Evolutionary conservation across 1,140 invertebrate genomes (phyloP).

Genomic region (Tetragnatha versicolor): DNA sequence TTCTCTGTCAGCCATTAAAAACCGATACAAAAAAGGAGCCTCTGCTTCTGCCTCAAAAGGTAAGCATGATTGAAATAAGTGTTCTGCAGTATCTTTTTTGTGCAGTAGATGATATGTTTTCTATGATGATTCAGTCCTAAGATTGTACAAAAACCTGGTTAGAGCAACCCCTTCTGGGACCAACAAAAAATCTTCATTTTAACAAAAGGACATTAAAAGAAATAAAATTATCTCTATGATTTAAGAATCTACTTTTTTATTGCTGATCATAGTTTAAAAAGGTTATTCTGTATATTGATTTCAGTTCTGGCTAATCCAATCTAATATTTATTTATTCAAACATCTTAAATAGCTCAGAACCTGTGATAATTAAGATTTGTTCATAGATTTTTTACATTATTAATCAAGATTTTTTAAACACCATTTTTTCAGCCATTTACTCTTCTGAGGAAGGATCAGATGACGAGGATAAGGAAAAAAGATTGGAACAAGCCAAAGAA

Average conservation of each 20-base stretch:
- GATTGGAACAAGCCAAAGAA: constrained; percentile 77
- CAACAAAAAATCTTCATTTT: too few species aligned
- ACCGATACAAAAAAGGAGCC: constrained; percentile 81
- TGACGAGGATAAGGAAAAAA: constrained; percentile 77
- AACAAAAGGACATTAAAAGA: too few species aligned
- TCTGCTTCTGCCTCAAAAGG: constrained; percentile 50
- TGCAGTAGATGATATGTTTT: neutral
- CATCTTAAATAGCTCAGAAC: neutral
- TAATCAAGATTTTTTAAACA: too few species aligned
- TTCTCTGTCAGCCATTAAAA: constrained; percentile 92
- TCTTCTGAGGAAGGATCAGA: constrained; percentile 90
- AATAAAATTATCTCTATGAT: too few species aligned
- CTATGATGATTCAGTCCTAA: neutral
- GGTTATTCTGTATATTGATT: neutral
- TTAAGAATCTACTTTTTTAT: neutral
- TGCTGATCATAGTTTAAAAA: neutral
- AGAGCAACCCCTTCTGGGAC: too few species aligned
- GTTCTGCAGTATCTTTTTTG: neutral
- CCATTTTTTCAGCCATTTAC: constrained; percentile 72
- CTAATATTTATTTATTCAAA: neutral
- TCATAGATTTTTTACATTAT: neutral
- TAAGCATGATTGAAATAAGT: neutral
- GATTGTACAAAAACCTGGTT: neutral
- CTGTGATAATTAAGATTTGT: neutral
- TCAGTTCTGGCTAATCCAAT: neutral